Conservation (phyloP, 2,888 invertebrate species). For the Lucinisca nassula region DNA sequence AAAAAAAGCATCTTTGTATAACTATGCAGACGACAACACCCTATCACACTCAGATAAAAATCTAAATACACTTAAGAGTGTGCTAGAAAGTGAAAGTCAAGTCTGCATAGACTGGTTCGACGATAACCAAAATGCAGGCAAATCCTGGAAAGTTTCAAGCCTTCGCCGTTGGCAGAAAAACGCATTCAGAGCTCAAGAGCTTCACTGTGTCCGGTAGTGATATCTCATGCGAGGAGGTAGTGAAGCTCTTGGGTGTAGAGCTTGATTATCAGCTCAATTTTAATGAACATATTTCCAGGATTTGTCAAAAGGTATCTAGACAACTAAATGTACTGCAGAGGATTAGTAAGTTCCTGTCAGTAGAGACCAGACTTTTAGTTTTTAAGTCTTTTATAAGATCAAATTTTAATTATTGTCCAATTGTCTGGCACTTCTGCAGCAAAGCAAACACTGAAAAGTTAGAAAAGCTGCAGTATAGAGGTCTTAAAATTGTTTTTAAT, state of each 20-base stretch:
- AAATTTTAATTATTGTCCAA: constrained; percentile 7
- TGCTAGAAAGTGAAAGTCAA: background rate
- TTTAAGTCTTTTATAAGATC: background rate
- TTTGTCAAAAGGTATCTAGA: constrained; percentile 3
- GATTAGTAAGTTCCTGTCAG: background rate
- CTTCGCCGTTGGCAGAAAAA: background rate
- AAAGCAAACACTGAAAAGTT: constrained; percentile 1
- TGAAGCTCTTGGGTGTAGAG: background rate
- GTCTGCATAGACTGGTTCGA: background rate
- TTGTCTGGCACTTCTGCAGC: constrained; percentile 7
- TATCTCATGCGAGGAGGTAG: background rate
- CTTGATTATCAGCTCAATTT: background rate
- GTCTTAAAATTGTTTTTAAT: background rate
- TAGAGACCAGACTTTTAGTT: background rate
- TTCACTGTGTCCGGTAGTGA: background rate
- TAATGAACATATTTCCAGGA: constrained; percentile 1
- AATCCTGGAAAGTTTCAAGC: background rate
- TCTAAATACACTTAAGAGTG: background rate
- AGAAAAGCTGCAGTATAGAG: constrained; percentile 15
- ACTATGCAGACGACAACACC: background rate
- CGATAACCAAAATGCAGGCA: constrained; percentile 5
- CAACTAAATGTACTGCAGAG: constrained; percentile 10
- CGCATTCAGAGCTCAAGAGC: background rate
- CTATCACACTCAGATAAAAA: background rate
- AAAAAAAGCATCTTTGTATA: background rate